phyloP scores from a whole-genome alignment of 2,113 vertebrate genomes.

The Caranx ignobilis region DNA sequence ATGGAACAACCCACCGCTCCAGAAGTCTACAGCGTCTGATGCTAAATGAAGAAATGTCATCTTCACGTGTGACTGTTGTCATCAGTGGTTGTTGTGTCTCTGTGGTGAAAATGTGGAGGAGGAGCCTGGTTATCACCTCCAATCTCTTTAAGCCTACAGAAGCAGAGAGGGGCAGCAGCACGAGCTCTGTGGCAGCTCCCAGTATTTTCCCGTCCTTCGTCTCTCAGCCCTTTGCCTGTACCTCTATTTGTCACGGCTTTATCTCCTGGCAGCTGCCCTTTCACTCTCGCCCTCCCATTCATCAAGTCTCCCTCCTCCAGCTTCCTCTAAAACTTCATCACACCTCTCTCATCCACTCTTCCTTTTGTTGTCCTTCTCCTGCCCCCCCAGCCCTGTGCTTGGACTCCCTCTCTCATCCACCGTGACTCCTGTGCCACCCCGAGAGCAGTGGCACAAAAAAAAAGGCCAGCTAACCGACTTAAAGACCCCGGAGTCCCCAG shows the following conservation, averaged over 20 bases:
- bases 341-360: slow-evolving; percentile 32
- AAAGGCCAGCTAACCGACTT: slow-evolving; percentile 47
- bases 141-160: neutral
- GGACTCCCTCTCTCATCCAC: slow-evolving; percentile 34
- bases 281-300: slow-evolving; percentile 45
- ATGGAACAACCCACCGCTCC: no score
- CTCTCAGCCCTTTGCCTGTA: slow-evolving; percentile 38
- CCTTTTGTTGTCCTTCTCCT: slow-evolving; percentile 20
- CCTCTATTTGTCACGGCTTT: slow-evolving; percentile 57
- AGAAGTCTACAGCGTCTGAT: neutral
- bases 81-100: neutral
- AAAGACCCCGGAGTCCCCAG: slow-evolving; percentile 39
- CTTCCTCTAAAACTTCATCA: slow-evolving; percentile 47
- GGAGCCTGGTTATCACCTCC: neutral
- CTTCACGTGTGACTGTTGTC: neutral
- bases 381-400: neutral
- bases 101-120: neutral
- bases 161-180: neutral
- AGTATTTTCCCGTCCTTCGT: slow-evolving; percentile 1
- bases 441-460: slow-evolving; percentile 18
- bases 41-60: neutral
- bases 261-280: slow-evolving; percentile 60
- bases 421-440: slow-evolving; percentile 28
- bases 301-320: slow-evolving; percentile 39
- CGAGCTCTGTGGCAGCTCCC: neutral